These are phyloP conservation scores for Tachypleus tridentatus DNA, from an alignment of 1,140 invertebrate genomes.

Conservation along the genomic window DNA sequence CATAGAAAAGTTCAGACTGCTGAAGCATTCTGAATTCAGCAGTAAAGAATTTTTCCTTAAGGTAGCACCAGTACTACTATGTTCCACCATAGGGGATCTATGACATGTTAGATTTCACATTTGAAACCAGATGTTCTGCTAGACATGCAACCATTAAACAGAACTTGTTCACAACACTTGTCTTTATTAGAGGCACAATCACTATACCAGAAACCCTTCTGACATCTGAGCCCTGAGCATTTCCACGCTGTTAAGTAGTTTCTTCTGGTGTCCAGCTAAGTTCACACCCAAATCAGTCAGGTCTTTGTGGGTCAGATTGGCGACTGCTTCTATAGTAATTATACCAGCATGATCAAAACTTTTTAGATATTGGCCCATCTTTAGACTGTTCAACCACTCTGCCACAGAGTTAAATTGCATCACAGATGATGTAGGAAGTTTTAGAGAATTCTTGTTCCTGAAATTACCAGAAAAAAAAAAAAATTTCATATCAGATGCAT, in stretches of 20 bases:
- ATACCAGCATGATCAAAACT: conserved; percentile 83
- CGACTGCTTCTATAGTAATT: conserved; percentile 71
- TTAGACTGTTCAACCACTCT: conserved; percentile 90
- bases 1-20: too few relatives aligned
- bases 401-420: conserved; percentile 82
- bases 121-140: too few relatives aligned
- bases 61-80: too few relatives aligned
- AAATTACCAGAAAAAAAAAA: conserved; percentile 7
- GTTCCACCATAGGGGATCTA: too few relatives aligned
- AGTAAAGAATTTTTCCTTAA: too few relatives aligned
- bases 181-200: too few relatives aligned
- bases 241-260: conserved; percentile 93
- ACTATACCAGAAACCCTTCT: conserved; percentile 52
- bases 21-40: too few relatives aligned
- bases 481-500: too few relatives aligned
- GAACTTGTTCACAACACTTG: too few relatives aligned
- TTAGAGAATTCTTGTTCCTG: conserved; percentile 65
- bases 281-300: conserved; percentile 81
- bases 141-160: too few relatives aligned
- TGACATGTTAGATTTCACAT: too few relatives aligned
- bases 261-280: conserved; percentile 94
- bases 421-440: conserved; percentile 72
- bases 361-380: conserved; percentile 91
- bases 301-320: conserved; percentile 77
- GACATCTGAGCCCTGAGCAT: conserved; percentile 76